Percentiles rank a stretch among this genome's conserved stretches.
phyloP scores from a whole-genome alignment of 2,888 invertebrate genomes.

The Nomada flava region DNA sequence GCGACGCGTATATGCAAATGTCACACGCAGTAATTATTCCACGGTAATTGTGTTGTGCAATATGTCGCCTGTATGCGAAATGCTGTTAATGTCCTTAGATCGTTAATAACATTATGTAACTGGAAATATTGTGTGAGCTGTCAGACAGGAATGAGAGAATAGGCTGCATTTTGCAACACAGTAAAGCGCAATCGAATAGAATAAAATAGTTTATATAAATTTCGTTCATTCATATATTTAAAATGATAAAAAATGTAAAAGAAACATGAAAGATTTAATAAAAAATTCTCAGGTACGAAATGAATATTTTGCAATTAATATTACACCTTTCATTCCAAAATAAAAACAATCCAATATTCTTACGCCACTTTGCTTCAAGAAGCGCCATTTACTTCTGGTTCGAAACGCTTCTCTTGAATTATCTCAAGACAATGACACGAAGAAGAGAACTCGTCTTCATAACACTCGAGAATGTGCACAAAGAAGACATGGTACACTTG shows the following conservation, averaged over 20 bases:
- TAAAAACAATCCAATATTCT: neutral
- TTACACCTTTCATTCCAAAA: neutral
- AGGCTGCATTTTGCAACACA: neutral
- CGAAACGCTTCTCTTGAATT: neutral
- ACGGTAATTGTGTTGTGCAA: constrained; percentile 34
- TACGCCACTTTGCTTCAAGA: neutral
- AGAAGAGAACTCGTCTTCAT: constrained; percentile 1
- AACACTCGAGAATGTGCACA: constrained; percentile 1
- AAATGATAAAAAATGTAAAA: neutral
- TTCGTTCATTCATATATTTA: neutral
- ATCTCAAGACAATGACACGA: constrained; percentile 3
- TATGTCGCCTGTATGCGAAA: constrained; percentile 4
- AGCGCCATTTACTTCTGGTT: neutral
- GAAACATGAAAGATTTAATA: no score
- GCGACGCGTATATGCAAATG: constrained; percentile 29
- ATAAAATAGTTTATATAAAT: neutral
- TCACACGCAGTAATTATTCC: constrained; percentile 49
- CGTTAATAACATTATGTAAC: constrained; percentile 30
- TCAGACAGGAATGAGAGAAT: neutral
- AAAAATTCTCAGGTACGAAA: neutral
- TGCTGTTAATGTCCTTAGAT: constrained; percentile 25
- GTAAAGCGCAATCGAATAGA: neutral
- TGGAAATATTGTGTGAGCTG: neutral
- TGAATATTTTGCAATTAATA: neutral
- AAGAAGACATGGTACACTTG: neutral